Base-by-base conservation (phyloP, 2,113 vertebrate species). In the Chroicocephalus ridibundus region DNA sequence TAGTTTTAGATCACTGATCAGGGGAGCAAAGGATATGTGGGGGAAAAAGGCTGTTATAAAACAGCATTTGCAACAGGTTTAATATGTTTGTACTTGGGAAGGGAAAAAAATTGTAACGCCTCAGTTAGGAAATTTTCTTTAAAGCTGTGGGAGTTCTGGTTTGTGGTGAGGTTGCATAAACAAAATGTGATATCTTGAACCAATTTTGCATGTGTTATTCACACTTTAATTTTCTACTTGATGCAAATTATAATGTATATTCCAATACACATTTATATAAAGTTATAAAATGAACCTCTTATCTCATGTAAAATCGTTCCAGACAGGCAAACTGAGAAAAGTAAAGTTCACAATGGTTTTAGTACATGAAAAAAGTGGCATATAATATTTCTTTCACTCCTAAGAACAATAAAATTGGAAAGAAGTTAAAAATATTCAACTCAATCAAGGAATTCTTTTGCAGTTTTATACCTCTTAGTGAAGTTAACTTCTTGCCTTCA, bases 381-480 rank as follows among this genome's bases (percentile, higher is more conserved):
- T 82, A 46, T 36, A 61, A 11, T 64, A 54, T 65, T 88, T 36
- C 5, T 86, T 92, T 75, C 47, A n/a, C 34, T 92, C 13, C 40
- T 69, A 93, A 92, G 82, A 81, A 55, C 40, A 97, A 92, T 34
- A 52, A 92, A 96, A 85, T 78, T 87, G 11, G 31, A 90, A 97
- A 95, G 31, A 82, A 62, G 10, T 71, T 84, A 68, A 93, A 90
- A 78, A 60, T 62, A 79, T 61, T 86, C 34, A 81, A 61, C 24
- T 86, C 32, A 92, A 77, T 86, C 31, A 90, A 60, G 49, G 61
- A 11, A 22, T 65, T 65, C 78, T n/a, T 93, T 94, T 92, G 31
- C 44, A 78, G 89, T 92, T 96, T 64, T 85, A 61, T 68, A 11
- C 14, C 21, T 86, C 26, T 77, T 88, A 86, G 34, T 90, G 55